Evolutionary conservation across 2,113 vertebrate genomes (phyloP), one percentile per base, ranked within the genome.

Genomic region (Lamprotornis superbus): DNA sequence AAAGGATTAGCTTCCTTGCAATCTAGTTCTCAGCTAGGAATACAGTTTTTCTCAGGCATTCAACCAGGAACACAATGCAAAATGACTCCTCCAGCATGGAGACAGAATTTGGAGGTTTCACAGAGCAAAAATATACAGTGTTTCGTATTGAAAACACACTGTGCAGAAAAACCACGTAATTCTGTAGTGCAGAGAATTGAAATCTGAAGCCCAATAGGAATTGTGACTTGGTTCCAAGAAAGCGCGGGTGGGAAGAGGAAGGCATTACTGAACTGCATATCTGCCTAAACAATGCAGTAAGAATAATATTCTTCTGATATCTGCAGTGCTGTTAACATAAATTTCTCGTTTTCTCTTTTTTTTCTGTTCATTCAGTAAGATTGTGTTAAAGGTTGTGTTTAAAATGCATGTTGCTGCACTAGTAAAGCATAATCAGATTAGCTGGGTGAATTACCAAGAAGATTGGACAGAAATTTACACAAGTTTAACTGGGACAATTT

Each of bases 1-100:
- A 96, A 91, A 93, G 89, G 87, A 94, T 96, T 93, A 93, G 59
- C 83, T 90, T 83, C 90, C 61, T 89, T 89, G 70, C 89, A 95
- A 71, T 89, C 91, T 79, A 91, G 61, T 76, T 96, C 93, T 89
- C 94, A 85, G 89, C 64, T 93, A 94, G 87, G 61, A 89, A 84
- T 91, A 82, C 0, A 0, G 61, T 46, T 93, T 57, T 87, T 91
- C 78, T 77, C 39, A 74, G 86, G 81, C 81, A 53, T 90, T 94
- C 81, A 82, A 89, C 61, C 74, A 95, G 78, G 57, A 93, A 77
- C 78, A 87, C 67, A 87, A 95, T 73, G 46, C 84, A 93, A 93
- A 96, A 91, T 79, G 16, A 83, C 42, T 94, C 61, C 55, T 79
- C 70, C 84, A 85, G 82, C 79, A 73, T n/a, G 70, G 74, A 87